Base-by-base conservation (phyloP, 92 coral and sea anemone species). In the Isaurus tuberculatus region DNA sequence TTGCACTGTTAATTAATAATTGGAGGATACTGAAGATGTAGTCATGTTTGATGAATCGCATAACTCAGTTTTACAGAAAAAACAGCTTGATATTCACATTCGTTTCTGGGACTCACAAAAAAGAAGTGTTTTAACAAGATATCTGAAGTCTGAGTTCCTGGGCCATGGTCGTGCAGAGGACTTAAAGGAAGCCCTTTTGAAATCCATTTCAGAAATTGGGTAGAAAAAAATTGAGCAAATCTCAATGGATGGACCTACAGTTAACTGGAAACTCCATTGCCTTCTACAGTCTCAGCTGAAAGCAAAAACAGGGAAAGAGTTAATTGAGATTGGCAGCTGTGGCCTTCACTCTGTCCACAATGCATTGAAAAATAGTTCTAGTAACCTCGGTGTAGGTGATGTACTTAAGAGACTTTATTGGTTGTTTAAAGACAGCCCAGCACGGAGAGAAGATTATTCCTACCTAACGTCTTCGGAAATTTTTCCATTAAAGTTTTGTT, bases 401-500 rank as follows among this genome's bases (percentile, higher is more conserved):
- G 26, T 65, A 34, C 33, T 85, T 26, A 61, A 48, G 14, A 61
- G 84, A 61, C 84, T 78, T 19, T 79, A 65, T 40, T 36, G 84
- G 71, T 73, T 78, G 32, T 85, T 78, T 67, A 66, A 85, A 64
- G 89, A 85, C 84, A 25, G 53, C 61, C 89, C 89, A 22, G 85
- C 42, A 3, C 3, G 42, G 42, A 3, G 42, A 3, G 42, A 36
- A 36, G 42, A 36, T 8, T 36, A 3, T 36, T 36, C 8, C 3
- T 36, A 3, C 3, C 3, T 36, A 3, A 36, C 42, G 3, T 3
- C 4, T 3, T 36, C 42, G 8, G 3, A 3, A 3, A 3, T 36
- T 8, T 36, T 36, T 8, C 42, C 42, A 36, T 3, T 3, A 36
- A 3, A 36, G 8, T 36, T 36, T 36, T 36, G 42, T 8, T 36